Conservation (phyloP, 2,797 vertebrate species). For the Myripristis jacobus region DNA sequence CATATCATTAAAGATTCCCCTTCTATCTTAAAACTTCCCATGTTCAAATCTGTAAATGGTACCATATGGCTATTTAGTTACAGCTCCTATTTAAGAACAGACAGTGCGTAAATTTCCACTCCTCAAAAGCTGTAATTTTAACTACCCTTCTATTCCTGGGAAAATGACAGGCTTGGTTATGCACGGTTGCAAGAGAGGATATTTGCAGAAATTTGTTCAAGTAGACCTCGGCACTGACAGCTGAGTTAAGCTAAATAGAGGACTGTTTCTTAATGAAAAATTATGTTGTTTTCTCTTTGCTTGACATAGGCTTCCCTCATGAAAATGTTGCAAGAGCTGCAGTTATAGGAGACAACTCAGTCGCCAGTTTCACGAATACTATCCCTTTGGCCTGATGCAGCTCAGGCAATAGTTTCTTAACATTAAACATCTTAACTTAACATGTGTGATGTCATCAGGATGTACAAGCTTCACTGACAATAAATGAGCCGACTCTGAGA, state of each 20-base stretch:
- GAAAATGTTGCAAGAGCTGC: too few relatives aligned
- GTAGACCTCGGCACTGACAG: conserved; percentile 61
- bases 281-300: neutral
- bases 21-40: conserved; percentile 57
- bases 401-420: neutral
- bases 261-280: conserved; percentile 28
- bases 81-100: conserved; percentile 69
- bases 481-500: conserved; percentile 36
- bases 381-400: neutral
- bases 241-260: conserved; percentile 48
- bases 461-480: conserved; percentile 18
- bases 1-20: conserved; percentile 65
- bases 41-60: conserved; percentile 74
- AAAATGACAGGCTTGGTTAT: conserved; percentile 86
- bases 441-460: conserved; percentile 19
- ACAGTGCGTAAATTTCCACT: conserved; percentile 81
- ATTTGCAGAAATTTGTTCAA: conserved; percentile 79
- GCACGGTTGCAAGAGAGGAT: conserved; percentile 69
- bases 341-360: neutral
- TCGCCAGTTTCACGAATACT: too few relatives aligned
- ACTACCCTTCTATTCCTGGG: conserved; percentile 84
- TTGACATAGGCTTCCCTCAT: conserved; percentile 2
- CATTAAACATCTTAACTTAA: conserved; percentile 27
- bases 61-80: conserved; percentile 76
- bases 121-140: conserved; percentile 86